Evolutionary conservation across 2,113 vertebrate genomes (phyloP).

Genomic region (Prolemur simus): DNA sequence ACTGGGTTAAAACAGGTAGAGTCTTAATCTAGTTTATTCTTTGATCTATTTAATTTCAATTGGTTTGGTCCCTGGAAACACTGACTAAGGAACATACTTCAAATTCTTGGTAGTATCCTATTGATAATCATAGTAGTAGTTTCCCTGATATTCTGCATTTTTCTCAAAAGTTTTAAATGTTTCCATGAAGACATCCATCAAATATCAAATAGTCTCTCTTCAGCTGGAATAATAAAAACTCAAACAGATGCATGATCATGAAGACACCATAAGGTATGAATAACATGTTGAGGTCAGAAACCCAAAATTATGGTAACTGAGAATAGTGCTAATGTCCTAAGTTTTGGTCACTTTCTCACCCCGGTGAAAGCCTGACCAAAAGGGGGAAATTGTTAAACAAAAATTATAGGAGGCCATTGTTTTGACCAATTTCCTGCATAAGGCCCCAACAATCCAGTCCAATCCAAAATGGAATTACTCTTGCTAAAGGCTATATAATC

Average conservation of each 20-base stretch:
- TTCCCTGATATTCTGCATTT: not conserved
- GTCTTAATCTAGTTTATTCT: not conserved
- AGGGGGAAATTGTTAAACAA: too few relatives aligned
- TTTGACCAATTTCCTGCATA: too few relatives aligned
- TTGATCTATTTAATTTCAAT: not conserved
- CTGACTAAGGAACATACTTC: not conserved
- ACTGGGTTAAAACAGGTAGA: not conserved
- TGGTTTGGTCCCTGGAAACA: not conserved
- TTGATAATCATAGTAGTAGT: not conserved
- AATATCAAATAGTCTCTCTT: not conserved
- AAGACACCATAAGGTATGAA: not conserved
- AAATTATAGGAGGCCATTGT: too few relatives aligned
- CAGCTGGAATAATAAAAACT: not conserved
- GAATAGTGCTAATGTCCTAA: not conserved
- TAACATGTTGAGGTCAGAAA: not conserved
- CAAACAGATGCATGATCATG: not conserved
- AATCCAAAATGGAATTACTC: too few relatives aligned
- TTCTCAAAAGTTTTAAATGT: not conserved
- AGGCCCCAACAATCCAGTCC: too few relatives aligned
- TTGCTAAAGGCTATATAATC: too few relatives aligned
- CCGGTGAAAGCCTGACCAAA: too few relatives aligned
- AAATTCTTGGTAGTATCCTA: not conserved
- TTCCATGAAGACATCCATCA: not conserved
- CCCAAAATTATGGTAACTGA: not conserved
- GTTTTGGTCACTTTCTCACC: not conserved